Evolutionary conservation across 1,140 invertebrate genomes (phyloP).

Genomic region (Trypoxylus dichotomus): DNA sequence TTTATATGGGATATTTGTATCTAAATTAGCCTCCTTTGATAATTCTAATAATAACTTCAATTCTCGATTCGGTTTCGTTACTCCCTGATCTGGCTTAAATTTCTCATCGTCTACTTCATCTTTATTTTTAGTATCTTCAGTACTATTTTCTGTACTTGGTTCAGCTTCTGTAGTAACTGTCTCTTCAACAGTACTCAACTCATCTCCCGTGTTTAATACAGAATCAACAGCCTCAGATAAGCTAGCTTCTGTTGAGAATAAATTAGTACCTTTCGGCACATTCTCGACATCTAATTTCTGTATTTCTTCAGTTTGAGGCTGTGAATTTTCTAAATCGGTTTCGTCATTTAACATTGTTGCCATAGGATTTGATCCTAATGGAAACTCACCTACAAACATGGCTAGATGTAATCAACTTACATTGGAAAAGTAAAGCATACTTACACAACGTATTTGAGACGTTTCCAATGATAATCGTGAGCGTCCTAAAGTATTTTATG

Average conservation of each 20-base stretch:
- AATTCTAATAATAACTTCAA: slow-evolving; percentile 47
- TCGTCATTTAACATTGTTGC: slow-evolving; percentile 6
- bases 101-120: not conserved
- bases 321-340: not conserved
- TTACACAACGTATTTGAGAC: not conserved
- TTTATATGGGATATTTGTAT: slow-evolving; percentile 48
- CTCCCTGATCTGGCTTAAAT: not conserved
- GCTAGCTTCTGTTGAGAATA: not conserved
- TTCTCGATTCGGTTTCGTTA: slow-evolving; percentile 36
- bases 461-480: too few species aligned
- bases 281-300: not conserved
- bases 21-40: slow-evolving; percentile 50
- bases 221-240: slow-evolving; percentile 14
- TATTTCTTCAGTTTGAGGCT: not conserved
- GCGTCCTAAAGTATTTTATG: not conserved
- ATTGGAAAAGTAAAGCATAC: not conserved
- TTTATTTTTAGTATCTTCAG: not conserved
- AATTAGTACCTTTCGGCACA: not conserved
- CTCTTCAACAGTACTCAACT: not conserved
- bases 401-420: not conserved
- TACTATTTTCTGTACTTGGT: not conserved
- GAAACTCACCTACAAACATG: slow-evolving; percentile 2
- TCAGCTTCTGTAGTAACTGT: not conserved
- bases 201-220: not conserved
- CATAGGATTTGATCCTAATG: not conserved